phyloP scores from a whole-genome alignment of 2,113 vertebrate genomes.

The Epinephelus fuscoguttatus region DNA sequence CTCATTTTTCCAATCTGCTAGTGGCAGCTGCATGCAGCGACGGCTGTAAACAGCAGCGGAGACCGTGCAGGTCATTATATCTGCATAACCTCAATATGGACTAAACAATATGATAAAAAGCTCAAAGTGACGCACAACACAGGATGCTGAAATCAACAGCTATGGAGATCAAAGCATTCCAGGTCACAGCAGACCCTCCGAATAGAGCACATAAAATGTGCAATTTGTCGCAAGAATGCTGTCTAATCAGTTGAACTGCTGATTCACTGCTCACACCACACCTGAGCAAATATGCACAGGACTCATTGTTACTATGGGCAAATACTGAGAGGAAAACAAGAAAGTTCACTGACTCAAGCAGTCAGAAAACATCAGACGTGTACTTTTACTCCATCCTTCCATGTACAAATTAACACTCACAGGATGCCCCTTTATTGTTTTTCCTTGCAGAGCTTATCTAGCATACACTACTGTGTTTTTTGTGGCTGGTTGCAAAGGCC shows the following conservation, averaged over 20 bases:
- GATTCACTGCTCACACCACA: constrained; percentile 49
- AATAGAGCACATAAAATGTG: constrained; percentile 27
- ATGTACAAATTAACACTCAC: constrained; percentile 60
- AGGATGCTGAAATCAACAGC: constrained; percentile 16
- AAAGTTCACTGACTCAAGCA: constrained; percentile 16
- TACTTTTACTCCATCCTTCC: background rate
- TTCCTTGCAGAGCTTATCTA: constrained; percentile 67
- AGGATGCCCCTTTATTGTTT: constrained; percentile 47
- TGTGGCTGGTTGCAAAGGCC: constrained; percentile 63
- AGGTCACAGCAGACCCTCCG: constrained; percentile 1
- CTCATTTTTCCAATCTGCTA: background rate
- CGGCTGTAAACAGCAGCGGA: background rate
- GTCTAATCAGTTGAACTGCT: constrained; percentile 43
- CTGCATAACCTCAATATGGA: background rate
- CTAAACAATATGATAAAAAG: background rate
- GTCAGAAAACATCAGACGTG: background rate
- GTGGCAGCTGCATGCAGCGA: background rate
- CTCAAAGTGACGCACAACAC: background rate
- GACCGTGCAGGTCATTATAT: background rate
- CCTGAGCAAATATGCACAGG: constrained; percentile 54
- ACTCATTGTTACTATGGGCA: constrained; percentile 14
- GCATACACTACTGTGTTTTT: constrained; percentile 32
- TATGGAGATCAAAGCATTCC: constrained; percentile 47
- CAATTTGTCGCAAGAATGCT: constrained; percentile 40
- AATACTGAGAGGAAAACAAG: constrained; percentile 28